Evolutionary conservation across 2,113 vertebrate species (phyloP), one percentile per base, ranked within the genome.

Genomic region (Pantherophis guttatus): DNA sequence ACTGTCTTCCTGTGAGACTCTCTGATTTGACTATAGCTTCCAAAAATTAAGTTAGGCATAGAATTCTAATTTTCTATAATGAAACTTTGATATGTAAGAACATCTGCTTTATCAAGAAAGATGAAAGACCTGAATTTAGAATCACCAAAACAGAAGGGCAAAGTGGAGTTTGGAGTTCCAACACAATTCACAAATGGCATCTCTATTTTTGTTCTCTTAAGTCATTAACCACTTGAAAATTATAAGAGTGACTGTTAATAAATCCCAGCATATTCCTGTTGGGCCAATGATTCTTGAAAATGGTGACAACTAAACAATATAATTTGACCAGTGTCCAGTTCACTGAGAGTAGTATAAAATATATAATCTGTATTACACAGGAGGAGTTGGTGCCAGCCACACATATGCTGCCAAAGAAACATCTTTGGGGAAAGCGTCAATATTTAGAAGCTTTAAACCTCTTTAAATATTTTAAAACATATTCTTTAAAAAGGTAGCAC

Each of bases 161-260:
- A 86, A 92, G 39, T 53, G 0, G 52, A 50, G 89, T 21, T 55
- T 75, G 85, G 54, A 92, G 91, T 88, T 57, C 33, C 50, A 94
- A 17, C 91, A 33, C 50, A 93, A 21, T 11, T 54, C 19, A 17
- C 5, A 93, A 89, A 86, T 58, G 91, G 7, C 0, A 21, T 24
- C 13, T 65, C 87, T 86, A 59, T 24, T 89, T 15, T 90, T 93
- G 87, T 89, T 57, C 91, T 93, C 88, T 95, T 94, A 94, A 95
- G 91, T 94, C 55, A 92, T 93, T 94, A 94, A 95, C 94, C 89
- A 55, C 89, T 93, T 94, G 91, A 92, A 24, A 95, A 81, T 91
- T 93, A 92, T 90, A 93, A n/a, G 90, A 96, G 91, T 86, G 55
- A 93, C 29, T 23, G 1, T 89, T 33, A 95, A 96, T 95, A 86